These are phyloP conservation scores for Acrobasis suavella DNA, from an alignment of 2,888 invertebrate genomes.

Conservation along the genomic window DNA sequence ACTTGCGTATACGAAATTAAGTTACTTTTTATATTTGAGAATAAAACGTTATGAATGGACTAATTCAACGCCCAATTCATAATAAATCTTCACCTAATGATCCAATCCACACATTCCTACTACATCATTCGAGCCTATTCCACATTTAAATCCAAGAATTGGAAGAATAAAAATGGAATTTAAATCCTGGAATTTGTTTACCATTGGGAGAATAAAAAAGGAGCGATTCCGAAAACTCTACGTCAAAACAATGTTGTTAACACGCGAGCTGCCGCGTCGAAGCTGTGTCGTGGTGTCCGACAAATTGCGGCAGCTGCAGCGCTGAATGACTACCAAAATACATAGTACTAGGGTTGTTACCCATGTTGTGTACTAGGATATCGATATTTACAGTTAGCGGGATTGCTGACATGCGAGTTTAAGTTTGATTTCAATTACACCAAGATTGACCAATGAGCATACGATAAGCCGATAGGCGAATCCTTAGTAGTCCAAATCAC, in stretches of 20 bases:
- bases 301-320: constrained; percentile 72
- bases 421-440: too few relatives aligned
- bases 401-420: too few relatives aligned
- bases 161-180: neutral
- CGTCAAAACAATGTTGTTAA: constrained; percentile 80
- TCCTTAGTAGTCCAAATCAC: too few relatives aligned
- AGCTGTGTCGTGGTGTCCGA: constrained; percentile 54
- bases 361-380: constrained; percentile 15
- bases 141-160: too few relatives aligned
- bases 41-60: too few relatives aligned
- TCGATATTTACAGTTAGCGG: constrained; percentile 19
- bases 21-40: too few relatives aligned
- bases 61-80: too few relatives aligned
- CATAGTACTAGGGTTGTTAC: constrained; percentile 44
- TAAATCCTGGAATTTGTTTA: constrained; percentile 15
- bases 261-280: constrained; percentile 52
- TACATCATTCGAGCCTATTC: neutral
- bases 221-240: constrained; percentile 62
- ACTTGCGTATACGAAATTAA: too few relatives aligned
- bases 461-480: too few relatives aligned
- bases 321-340: constrained; percentile 65
- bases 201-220: constrained; percentile 11
- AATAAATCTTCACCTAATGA: too few relatives aligned
- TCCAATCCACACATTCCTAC: too few relatives aligned
- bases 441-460: too few relatives aligned